Evolutionary conservation across 2,797 vertebrate species (phyloP), one percentile per base, ranked within the genome.

Genomic region (Sylvilagus floridanus): DNA sequence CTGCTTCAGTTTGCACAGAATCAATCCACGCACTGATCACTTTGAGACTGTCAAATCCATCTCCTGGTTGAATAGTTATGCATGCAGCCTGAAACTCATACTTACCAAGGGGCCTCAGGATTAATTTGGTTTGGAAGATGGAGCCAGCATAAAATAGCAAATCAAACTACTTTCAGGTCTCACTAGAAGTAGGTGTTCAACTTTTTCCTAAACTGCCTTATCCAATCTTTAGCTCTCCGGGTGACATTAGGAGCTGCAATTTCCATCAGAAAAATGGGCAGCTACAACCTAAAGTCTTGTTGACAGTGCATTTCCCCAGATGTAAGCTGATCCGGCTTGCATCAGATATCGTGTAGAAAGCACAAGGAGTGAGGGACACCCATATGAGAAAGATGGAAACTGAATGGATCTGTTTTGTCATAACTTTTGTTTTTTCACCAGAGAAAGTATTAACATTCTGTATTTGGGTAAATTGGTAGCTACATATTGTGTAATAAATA

Each of bases 191-290:
- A 84, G 14, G 11, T 73, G 21, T 82, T 63, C 79, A 24, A 2
- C 88, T 81, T 75, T 78, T 88, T 66, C 52, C 75, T 60, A 75
- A 76, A 94, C 42, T 96, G 14, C 30, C 77, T 60, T 77, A 37
- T 77, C 50, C 22, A 81, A 50, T 78, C 26, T 92, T 14, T 86
- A 42, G 30, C 50, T 93, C 42, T 90, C n/a, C 26, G 32, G 5
- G 24, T 75, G 24, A 76, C 35, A 71, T 9, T 52, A 13, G 17
- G 68, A 92, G 9, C n/a, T 28, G 90, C 52, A 42, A n/a, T 90
- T 94, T 96, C 68, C 54, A 83, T 73, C 21, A 52, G 4, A 47
- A 85, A 94, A 91, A 75, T 6, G 47, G 71, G 12, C 7, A 87
- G 7, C 26, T 21, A 14, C 63, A 77, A 69, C 10, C 13, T 77